Evolutionary conservation across 23 tunicate genomes (phyloP), one percentile per base, ranked within the genome.

Genomic region (Trididemnum clinides): DNA sequence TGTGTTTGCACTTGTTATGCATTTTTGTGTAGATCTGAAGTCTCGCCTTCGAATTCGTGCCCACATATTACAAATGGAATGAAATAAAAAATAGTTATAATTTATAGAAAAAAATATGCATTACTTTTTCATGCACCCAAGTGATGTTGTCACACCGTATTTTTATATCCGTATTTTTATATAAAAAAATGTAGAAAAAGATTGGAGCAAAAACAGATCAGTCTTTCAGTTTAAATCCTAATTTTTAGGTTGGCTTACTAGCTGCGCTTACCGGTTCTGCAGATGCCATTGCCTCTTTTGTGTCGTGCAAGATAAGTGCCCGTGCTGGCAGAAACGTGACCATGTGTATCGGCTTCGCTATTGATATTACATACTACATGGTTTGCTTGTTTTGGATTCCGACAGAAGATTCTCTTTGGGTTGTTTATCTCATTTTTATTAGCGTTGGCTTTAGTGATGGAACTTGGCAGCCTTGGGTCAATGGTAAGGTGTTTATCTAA

Each of bases 351-450:
- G 84, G 79, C 34, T 64, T 80, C 38, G 35, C 54, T 29, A 33
- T 90, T 27, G 95, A 90, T 49, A 80, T 85, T 20, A 65, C 44
- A 1, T 78, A 51, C 64, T 90, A 84, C 59, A 85, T 84, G 82
- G 28, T 85, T 38, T 78, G 84, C 51, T 62, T 90, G n/a, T 90
- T 78, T 27, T 90, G 95, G 95, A 39, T 70, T 19, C 89, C 95
- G 0, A 84, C 84, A 38, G 39, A 49, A 4, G 57, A 80, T 15
- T 77, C 88, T 7, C 30, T 69, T 4, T 90, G 95, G 95, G 76
- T 90, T 22, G 89, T 90, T 57, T 90, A 90, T 50, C 31, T 90
- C 25, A 39, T 90, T n/a, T 90, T 84, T 79, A 32, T 49, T 1
- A 22, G 69, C 2, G 69, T 84, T 51, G 95, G 95, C 1, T 1